Evolutionary conservation across 2,797 vertebrate genomes (phyloP), one percentile per base, ranked within the genome.

Genomic region (Pyrocephalus nanus): DNA sequence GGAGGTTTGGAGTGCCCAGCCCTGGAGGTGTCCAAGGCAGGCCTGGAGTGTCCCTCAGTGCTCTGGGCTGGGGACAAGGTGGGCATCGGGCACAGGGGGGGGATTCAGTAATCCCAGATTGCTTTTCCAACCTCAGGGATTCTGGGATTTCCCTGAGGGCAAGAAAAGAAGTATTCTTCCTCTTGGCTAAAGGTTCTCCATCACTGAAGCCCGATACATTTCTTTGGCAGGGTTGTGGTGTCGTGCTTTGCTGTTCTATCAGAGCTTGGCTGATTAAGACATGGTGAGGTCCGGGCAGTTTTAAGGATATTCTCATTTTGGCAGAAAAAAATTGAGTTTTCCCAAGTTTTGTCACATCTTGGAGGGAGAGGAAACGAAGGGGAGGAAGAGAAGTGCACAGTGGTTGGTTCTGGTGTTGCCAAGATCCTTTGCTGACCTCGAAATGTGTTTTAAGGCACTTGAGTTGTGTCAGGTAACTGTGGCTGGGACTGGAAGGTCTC

Each of bases 211-310:
- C 5, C 8, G 48, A 38, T 25, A 10, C 38, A 2, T 50, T 6
- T 26, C 42, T 21, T 51, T 48, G 43, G 21, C n/a, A 29, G 23
- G 3, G 8, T 2, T 36, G 7, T 26, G 8, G 15, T n/a, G 11
- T n/a, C 5, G 2, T n/a, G 5, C 26, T 62, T 80, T 29, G 32
- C 22, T 62, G 8, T 13, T 47, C 0, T 25, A 11, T 64, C 62
- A 45, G 22, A 40, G 40, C 27, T 57, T 23, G 36, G 48, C n/a
- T 40, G n/a, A 18, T 47, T 38, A 38, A 40, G 30, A 16, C 7
- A 0, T 0, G 1, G 8, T 22, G 26, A 53, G 29, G 4, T 60
- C 50, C 15, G 5, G n/a, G 57, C 6, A 7, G 10, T 45, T 60
- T 42, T 11, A 58, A 23, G 4, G n/a, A 22, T 3, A 8, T 40